Base-by-base conservation (phyloP, 2,888 invertebrate genomes). In the Plagodis pulveraria region DNA sequence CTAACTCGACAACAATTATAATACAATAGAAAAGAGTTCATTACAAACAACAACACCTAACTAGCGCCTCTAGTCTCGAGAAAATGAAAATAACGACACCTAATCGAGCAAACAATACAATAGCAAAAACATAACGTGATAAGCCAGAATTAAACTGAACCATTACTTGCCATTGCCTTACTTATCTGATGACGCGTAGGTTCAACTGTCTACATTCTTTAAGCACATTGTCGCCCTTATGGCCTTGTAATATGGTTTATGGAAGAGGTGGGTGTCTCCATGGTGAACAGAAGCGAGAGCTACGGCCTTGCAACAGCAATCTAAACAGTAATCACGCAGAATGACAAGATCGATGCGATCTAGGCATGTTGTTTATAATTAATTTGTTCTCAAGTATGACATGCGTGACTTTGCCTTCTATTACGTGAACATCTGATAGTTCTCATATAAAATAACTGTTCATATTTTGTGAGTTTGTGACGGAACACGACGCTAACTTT, bases 111-210 rank as follows among this genome's bases (percentile, higher is more conserved):
- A 33, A 64, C 69, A 64, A 67, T 50, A 62, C 59, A 58, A 58
- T 56, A 55, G 58, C 65, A 66, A 68, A 76, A 77, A 56, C 52
- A 54, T 73, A 64, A 72, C 76, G 66, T 77, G 80, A 71, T 77
- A 71, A 73, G 71, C 71, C 65, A 71, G 72, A 74, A 76, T 77
- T 71, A 80, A 75, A 76, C 55, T 75, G 70, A 69, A 70, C 72
- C 78, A 80, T 80, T 78, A 76, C 66, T 74, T 68, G 74, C 70
- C 72, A 79, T 79, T 76, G 79, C 70, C 78, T 81, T 80, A 57
- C 62, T 60, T 61, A 54, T 57, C 51, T 66, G 52, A 38, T 41
- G 50, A 56, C 41, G 55, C 58, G 53, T 60, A 56, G 58, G 45
- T 56, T 62, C 60, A 64, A 48, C 57, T 61, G 63, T 59, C 58